Percentiles rank a stretch among this genome's conserved stretches.
phyloP scores from a whole-genome alignment of 1,140 invertebrate genomes.

The Palaemon carinicauda region DNA sequence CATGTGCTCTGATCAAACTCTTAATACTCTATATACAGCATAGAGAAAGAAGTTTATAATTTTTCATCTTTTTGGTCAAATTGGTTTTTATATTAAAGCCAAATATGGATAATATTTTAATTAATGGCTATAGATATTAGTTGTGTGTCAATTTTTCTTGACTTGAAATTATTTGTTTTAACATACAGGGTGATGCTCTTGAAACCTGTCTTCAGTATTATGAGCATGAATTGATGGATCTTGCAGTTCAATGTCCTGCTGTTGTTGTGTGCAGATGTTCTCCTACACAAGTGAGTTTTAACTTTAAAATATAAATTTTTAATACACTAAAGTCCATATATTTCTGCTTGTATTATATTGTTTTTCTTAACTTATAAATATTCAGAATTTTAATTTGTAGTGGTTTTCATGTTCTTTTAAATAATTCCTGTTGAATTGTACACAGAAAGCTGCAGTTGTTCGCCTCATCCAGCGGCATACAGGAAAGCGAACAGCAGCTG shows the following conservation, averaged over 20 bases:
- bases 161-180: background rate
- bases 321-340: background rate
- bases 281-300: conserved; percentile 76
- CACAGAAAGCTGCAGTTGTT: conserved; percentile 94
- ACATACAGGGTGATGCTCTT: conserved; percentile 81
- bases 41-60: too few species aligned
- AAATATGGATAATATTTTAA: too few species aligned
- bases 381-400: background rate
- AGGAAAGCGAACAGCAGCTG: conserved; percentile 65
- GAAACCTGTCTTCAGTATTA: conserved; percentile 95
- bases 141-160: background rate
- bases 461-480: conserved; percentile 88
- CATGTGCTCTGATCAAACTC: too few species aligned
- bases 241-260: conserved; percentile 90
- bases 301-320: too few species aligned
- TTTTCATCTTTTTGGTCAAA: too few species aligned
- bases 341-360: background rate
- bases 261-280: conserved; percentile 98
- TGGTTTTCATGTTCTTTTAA: background rate
- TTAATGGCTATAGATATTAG: too few species aligned
- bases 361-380: background rate
- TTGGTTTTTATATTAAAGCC: too few species aligned
- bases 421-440: background rate
- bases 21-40: too few species aligned
- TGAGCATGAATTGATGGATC: conserved; percentile 93